Conservation (phyloP, 2,888 invertebrate genomes). For the Conomelus anceps region DNA sequence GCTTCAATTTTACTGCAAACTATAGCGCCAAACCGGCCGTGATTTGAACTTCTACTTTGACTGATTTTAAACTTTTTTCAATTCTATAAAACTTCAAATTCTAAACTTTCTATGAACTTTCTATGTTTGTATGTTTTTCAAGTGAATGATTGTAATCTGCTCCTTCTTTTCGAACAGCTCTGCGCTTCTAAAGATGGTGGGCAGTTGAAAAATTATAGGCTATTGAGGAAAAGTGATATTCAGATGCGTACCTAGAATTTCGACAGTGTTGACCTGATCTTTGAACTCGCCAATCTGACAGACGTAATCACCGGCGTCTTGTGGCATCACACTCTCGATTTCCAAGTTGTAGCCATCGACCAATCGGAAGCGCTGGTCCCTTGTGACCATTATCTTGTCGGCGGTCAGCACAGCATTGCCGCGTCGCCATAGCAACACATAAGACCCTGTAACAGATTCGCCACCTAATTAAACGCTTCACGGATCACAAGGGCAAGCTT, state of each 20-base stretch:
- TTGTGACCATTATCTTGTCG: conserved; percentile 61
- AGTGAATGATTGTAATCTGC: too few species aligned
- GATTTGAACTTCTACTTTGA: too few species aligned
- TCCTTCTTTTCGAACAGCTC: too few species aligned
- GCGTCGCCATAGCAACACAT: conserved; percentile 60
- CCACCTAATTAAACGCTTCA: neutral
- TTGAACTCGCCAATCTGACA: conserved; percentile 62
- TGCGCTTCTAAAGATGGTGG: too few species aligned
- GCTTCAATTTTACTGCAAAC: too few species aligned
- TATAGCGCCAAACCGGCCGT: too few species aligned
- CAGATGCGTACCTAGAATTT: conserved; percentile 49
- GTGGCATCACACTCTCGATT: conserved; percentile 61
- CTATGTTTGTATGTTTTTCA: too few species aligned
- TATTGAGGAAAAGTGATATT: too few species aligned
- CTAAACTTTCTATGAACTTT: too few species aligned
- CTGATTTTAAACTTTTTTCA: too few species aligned
- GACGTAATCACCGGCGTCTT: conserved; percentile 66
- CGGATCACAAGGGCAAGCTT: neutral
- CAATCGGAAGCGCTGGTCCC: conserved; percentile 58
- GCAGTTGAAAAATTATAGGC: too few species aligned
- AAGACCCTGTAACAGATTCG: conserved; percentile 48
- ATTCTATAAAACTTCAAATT: too few species aligned
- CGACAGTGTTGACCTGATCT: conserved; percentile 67
- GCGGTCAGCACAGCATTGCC: conserved; percentile 64
- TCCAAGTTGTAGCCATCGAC: conserved; percentile 64